phyloP scores from a whole-genome alignment of 2,797 vertebrate genomes.

The Acridotheres tristis region DNA sequence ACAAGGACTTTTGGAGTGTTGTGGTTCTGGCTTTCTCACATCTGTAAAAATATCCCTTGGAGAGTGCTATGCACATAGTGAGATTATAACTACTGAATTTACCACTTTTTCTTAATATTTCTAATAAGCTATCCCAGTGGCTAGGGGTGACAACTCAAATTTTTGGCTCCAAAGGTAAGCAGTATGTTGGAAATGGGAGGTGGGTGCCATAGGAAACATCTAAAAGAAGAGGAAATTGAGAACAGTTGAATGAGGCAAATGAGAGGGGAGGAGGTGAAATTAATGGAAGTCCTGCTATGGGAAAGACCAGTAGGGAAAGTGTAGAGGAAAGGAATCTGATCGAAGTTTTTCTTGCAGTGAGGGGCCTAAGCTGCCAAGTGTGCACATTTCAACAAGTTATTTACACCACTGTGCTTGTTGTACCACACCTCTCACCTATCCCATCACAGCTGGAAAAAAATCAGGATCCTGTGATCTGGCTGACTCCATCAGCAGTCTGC shows the following conservation, averaged over 20 bases:
- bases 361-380: neutral
- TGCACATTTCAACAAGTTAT: neutral
- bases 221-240: neutral
- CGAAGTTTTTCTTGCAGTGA: neutral
- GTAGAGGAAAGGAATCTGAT: neutral
- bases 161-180: neutral
- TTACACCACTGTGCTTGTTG: neutral
- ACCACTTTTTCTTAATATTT: neutral
- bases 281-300: neutral
- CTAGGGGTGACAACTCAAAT: neutral
- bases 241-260: neutral
- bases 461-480: neutral
- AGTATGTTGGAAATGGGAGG: neutral
- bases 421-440: neutral
- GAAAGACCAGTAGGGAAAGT: neutral
- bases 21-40: neutral
- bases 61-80: neutral
- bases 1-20: neutral
- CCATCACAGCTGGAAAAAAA: neutral
- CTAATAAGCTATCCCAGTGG: neutral
- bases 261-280: neutral
- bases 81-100: neutral
- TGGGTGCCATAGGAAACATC: neutral
- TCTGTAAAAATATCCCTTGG: neutral
- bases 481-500: neutral